phyloP scores from a whole-genome alignment of 92 coral and sea anemone species.

The Isaurus tuberculatus region DNA sequence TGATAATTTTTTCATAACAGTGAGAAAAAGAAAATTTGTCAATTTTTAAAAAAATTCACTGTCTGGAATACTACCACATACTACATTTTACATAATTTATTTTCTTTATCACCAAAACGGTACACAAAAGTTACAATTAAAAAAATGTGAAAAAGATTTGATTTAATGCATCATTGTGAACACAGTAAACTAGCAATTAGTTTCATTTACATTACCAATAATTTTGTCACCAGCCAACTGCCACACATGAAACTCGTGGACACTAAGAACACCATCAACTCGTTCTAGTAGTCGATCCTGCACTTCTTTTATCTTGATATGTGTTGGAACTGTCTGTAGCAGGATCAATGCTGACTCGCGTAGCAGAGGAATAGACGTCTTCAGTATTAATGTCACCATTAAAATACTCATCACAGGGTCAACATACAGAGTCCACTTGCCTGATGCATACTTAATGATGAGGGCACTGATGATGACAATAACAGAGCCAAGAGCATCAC shows the following conservation, averaged over 20 bases:
- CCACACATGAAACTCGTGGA: slow-evolving; percentile 99
- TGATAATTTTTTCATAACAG: too few relatives aligned
- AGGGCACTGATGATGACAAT: slow-evolving; percentile 93
- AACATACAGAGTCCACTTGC: slow-evolving; percentile 90
- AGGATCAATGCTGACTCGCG: slow-evolving; percentile 93
- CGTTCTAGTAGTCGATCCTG: slow-evolving; percentile 89
- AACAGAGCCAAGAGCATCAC: slow-evolving; percentile 97
- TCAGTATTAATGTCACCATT: slow-evolving; percentile 84
- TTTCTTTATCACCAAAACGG: too few relatives aligned
- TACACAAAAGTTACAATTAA: too few relatives aligned
- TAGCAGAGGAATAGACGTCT: slow-evolving; percentile 93
- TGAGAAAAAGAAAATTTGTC: too few relatives aligned
- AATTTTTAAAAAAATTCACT: too few relatives aligned
- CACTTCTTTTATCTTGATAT: slow-evolving; percentile 92
- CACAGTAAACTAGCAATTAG: not conserved
- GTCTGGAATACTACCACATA: too few relatives aligned
- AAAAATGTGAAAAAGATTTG: too few relatives aligned
- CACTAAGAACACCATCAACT: slow-evolving; percentile 91
- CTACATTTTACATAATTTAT: too few relatives aligned
- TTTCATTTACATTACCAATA: slow-evolving; percentile 62
- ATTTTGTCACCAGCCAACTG: slow-evolving; percentile 98
- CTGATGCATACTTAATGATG: slow-evolving; percentile 88
- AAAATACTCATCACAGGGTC: slow-evolving; percentile 96
- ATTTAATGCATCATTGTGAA: too few relatives aligned
- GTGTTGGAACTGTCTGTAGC: slow-evolving; percentile 97